Evolutionary conservation across 2,113 vertebrate genomes (phyloP).

Genomic region (Amazona vittata): DNA sequence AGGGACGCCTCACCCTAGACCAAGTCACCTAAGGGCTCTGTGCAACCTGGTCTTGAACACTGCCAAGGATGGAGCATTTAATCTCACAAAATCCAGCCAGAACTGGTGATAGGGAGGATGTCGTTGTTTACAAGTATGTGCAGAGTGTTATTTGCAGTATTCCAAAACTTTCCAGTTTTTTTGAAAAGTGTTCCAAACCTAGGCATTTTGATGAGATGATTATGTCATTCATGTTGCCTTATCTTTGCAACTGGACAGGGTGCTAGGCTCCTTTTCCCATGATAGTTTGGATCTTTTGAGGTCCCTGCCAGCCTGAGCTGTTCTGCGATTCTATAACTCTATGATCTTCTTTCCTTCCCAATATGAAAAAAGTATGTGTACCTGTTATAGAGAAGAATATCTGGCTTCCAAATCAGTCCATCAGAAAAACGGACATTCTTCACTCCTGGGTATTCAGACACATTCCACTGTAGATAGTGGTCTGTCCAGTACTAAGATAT

Average conservation of each 20-base stretch:
- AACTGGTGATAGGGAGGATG: neutral
- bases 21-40: neutral
- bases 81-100: neutral
- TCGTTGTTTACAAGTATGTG: neutral
- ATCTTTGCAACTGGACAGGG: neutral
- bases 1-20: neutral
- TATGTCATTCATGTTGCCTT: neutral
- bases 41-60: neutral
- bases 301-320: neutral
- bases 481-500: constrained; percentile 87
- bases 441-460: constrained; percentile 87
- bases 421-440: constrained; percentile 88
- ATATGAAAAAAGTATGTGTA: constrained; percentile 23
- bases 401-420: constrained; percentile 92
- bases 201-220: neutral
- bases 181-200: neutral
- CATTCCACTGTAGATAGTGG: constrained; percentile 88
- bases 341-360: neutral
- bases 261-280: neutral
- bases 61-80: neutral
- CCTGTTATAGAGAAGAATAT: constrained; percentile 99
- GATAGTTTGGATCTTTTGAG: neutral
- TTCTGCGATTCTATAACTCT: neutral
- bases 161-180: neutral
- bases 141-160: neutral